Evolutionary conservation across 1,140 invertebrate species (phyloP).

Genomic region (Prorops nasuta): DNA sequence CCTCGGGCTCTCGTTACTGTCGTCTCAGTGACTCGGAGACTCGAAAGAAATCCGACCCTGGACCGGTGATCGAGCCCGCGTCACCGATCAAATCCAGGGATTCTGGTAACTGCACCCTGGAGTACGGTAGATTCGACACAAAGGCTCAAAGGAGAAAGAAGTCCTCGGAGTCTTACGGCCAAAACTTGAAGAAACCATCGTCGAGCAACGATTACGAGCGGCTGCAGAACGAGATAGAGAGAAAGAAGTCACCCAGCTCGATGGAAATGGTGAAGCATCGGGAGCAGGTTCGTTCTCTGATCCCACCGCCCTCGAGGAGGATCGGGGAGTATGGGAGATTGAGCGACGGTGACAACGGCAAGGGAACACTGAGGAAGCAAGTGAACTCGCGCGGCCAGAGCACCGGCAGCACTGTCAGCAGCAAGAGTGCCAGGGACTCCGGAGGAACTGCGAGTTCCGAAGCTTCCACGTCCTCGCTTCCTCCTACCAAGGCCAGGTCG

Average conservation of each 20-base stretch:
- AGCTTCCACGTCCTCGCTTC: constrained; percentile 61
- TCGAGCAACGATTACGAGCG: constrained; percentile 41
- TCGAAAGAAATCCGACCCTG: constrained; percentile 50
- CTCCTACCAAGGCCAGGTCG: constrained; percentile 59
- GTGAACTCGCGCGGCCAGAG: constrained; percentile 42
- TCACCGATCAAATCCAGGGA: constrained; percentile 31
- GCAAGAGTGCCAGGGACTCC: constrained; percentile 54
- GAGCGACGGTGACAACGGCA: constrained; percentile 56
- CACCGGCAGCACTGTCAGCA: constrained; percentile 56
- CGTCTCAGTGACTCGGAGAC: constrained; percentile 61
- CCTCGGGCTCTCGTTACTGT: constrained; percentile 59
- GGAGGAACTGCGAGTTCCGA: constrained; percentile 59
- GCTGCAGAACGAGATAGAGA: constrained; percentile 30
- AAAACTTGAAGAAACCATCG: constrained; percentile 36
- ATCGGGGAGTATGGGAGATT: constrained; percentile 62
- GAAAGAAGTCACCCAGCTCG: constrained; percentile 38
- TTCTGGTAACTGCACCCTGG: constrained; percentile 44
- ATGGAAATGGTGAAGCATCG: constrained; percentile 43
- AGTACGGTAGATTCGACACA: constrained; percentile 46
- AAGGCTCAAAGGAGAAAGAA: constrained; percentile 57
- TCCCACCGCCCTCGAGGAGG: constrained; percentile 54
- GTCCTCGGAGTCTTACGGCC: constrained; percentile 52
- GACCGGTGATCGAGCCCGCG: constrained; percentile 32
- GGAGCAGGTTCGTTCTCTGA: constrained; percentile 62
- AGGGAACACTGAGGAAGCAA: constrained; percentile 43